Percentiles rank a stretch among this genome's conserved stretches.
Conservation (phyloP, 2,113 vertebrate species). For the rat (Rattus norvegicus) region DNA sequence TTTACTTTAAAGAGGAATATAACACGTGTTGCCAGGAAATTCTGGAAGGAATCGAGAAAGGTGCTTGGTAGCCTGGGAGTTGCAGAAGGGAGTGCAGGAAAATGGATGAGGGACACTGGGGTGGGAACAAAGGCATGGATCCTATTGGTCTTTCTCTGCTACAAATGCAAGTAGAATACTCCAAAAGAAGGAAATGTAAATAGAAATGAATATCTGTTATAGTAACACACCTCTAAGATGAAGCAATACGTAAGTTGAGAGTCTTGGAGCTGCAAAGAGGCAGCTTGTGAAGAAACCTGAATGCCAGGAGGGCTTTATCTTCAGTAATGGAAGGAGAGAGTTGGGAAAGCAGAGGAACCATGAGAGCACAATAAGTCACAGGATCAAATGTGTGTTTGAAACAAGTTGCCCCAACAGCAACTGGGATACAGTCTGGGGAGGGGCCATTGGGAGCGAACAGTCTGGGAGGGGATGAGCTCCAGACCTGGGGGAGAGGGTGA, state of each 20-base stretch:
- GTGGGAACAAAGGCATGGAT: not conserved
- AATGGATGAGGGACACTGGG: not conserved
- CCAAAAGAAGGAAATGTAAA: not conserved
- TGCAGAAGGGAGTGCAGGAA: not conserved
- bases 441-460: not conserved
- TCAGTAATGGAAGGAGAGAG: not conserved
- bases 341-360: not conserved
- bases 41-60: not conserved
- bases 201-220: not conserved
- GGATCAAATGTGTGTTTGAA: not conserved
- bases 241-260: not conserved
- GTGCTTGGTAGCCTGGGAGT: not conserved
- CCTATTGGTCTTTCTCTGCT: not conserved
- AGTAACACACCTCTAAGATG: not conserved
- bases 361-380: not conserved
- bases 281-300: not conserved
- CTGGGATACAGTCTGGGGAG: not conserved
- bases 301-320: not conserved
- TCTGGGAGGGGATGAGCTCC: not conserved
- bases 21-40: not conserved
- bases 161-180: not conserved
- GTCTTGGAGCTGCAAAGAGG: not conserved
- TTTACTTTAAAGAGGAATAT: slow-evolving; percentile 2
- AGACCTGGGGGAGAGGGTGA: not conserved
- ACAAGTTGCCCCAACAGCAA: not conserved